Evolutionary conservation across 2,797 vertebrate genomes (phyloP), one percentile per base, ranked within the genome.

Genomic region (Neosilurus mollespiculum): DNA sequence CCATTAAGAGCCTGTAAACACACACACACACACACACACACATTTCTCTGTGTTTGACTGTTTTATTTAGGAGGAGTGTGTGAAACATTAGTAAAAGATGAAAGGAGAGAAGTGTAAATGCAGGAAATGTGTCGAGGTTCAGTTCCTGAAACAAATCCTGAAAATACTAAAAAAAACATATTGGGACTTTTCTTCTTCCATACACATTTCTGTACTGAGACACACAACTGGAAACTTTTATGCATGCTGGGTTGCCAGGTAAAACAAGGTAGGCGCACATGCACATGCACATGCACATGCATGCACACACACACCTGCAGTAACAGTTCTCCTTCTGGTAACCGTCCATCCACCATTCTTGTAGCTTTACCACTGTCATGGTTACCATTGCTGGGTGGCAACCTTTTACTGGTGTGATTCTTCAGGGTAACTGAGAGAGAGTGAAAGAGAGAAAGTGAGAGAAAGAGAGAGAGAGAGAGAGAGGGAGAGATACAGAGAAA

Each of bases 311-410:
- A 76, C 0, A 96, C 95, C 95, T 95, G 93, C 34, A 96, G 90
- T 62, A 96, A 93, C 70, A 96, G 92, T 77, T 96, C 94, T 0
- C 95, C 95, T 89, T 96, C 95, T 0, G 92, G 90, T 16, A 94
- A 6, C 0, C 0, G 80, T 11, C 81, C 30, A 0, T 90, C 91
- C 10, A 53, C 69, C 22, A 59, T 61, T 71, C 61, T 87, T 0
- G n/a, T 7, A 3, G 81, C 65, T 62, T 76, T 78, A 49, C 77
- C 10, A 0, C 76, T 71, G 22, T 86, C 56, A 0, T 53, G 54
- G 78, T 11, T 83, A 70, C 83, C 43, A 0, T 73, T 83, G 24
- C 77, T 85, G 82, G 78, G 76, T 0, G 3, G 86, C n/a, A 34
- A 4, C 20, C 83, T 91, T 6, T 83, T 88, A 85, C 82, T 84